Evolutionary conservation across 2,888 invertebrate genomes (phyloP).

Genomic region (Latrodectus hesperus): DNA sequence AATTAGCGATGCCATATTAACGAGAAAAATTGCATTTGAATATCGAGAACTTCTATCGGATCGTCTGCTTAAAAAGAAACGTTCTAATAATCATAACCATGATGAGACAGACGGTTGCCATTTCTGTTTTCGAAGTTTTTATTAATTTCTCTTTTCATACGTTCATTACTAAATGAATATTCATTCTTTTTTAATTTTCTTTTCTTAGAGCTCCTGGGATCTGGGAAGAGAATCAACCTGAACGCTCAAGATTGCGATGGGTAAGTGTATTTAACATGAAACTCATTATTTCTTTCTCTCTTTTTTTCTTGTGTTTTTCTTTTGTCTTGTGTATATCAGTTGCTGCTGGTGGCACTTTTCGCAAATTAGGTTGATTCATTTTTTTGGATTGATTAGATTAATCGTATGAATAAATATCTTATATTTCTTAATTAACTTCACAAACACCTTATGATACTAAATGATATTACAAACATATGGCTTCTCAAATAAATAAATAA

Average conservation of each 20-base stretch:
- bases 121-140: conserved; percentile 19
- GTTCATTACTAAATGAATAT: conserved; percentile 32
- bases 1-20: conserved; percentile 47
- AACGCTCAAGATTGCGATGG: conserved; percentile 66
- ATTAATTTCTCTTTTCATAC: conserved; percentile 26
- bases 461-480: no score
- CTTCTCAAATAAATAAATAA: no score
- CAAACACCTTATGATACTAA: no score
- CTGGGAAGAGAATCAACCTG: conserved; percentile 55
- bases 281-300: conserved; percentile 35
- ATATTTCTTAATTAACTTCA: no score
- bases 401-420: not conserved
- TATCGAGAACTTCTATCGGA: conserved; percentile 10
- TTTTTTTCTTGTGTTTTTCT: conserved; percentile 4
- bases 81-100: conserved; percentile 19
- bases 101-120: not conserved
- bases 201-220: conserved; percentile 63
- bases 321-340: not conserved
- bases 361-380: not conserved
- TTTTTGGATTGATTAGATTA: not conserved
- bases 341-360: not conserved
- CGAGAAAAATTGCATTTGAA: conserved; percentile 39
- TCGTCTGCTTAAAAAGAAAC: not conserved
- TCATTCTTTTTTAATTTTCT: conserved; percentile 11
- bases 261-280: conserved; percentile 58